Evolutionary conservation across 2,888 invertebrate genomes (phyloP), one percentile per base, ranked within the genome.

Genomic region (Bellardia bayeri): DNA sequence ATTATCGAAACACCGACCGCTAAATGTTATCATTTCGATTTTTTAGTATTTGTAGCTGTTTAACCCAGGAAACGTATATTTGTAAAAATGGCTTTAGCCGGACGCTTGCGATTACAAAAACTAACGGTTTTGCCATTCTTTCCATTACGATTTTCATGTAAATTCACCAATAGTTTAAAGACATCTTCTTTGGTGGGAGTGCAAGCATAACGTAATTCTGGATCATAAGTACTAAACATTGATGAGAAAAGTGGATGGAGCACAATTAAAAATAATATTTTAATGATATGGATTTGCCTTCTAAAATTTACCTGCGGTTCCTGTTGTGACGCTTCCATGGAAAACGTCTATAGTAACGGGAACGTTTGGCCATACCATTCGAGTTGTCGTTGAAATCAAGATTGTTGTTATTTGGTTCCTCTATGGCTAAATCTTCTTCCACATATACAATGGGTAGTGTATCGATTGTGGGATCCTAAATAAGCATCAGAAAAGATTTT

Each of bases 11-110:
- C 6, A 23, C 33, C 42, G 45, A 23, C 33, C 42, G 45, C 14
- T 42, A 16, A n/a, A 16, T 9, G 16, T 54, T 56, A 9, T 45
- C 3, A 9, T 13, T 45, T 13, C 13, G 45, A 7, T n/a, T 37
- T 76, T 16, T 14, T 37, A 11, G 4, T 23, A 11, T 45, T 7
- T 33, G 16, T 23, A 23, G 4, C 6, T 8, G 30, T 80, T 74
- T 94, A 95, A 81, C 95, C 95, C 88, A 96, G 92, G 91, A 95
- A 96, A 45, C 95, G 94, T 89, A 96, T 95, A 91, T 95, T 95
- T 84, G 95, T 95, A 90, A 95, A 95, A 66, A 96, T 94, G 6
- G 95, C 94, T 84, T 94, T 94, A 11, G 95, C 95, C 0, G 95
- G 95, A 89, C 95, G 94, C 90, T 94, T 94, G 83, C 95, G 94